These are phyloP conservation scores for Neotoxoptera formosana DNA, from an alignment of 1,140 invertebrate species.

Conservation along the genomic window DNA sequence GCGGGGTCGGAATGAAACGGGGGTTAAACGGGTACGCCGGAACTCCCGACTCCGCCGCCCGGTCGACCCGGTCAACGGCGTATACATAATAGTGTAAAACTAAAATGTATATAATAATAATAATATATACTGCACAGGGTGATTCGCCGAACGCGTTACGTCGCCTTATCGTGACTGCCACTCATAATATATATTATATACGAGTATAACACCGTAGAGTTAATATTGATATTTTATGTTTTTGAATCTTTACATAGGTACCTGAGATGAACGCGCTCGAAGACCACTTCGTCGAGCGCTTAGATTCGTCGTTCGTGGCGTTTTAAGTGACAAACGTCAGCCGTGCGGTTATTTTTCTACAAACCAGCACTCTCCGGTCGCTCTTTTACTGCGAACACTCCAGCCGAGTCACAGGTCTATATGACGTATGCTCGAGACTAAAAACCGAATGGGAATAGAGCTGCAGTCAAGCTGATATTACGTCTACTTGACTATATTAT, in stretches of 20 bases:
- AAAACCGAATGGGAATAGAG: neutral
- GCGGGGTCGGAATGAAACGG: neutral
- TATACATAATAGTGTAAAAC: neutral
- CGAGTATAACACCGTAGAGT: neutral
- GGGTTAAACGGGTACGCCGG: conserved; percentile 27
- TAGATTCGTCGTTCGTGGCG: too few species aligned
- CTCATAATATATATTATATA: too few species aligned
- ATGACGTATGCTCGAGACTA: too few species aligned
- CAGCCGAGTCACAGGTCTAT: too few species aligned
- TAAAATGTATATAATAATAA: neutral
- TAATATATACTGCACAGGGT: neutral
- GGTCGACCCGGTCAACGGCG: neutral
- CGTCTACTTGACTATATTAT: too few species aligned
- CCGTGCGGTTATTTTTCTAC: neutral
- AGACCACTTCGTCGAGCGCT: neutral
- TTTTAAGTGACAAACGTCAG: too few species aligned
- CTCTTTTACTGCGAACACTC: neutral
- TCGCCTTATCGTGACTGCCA: neutral
- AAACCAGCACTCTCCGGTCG: neutral
- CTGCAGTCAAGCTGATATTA: neutral
- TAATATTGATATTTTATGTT: neutral
- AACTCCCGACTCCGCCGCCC: neutral
- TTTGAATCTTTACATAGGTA: neutral
- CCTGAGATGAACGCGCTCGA: too few species aligned
- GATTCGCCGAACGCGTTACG: neutral